Conservation (phyloP, 2,113 vertebrate genomes). For the Salvelinus fontinalis region DNA sequence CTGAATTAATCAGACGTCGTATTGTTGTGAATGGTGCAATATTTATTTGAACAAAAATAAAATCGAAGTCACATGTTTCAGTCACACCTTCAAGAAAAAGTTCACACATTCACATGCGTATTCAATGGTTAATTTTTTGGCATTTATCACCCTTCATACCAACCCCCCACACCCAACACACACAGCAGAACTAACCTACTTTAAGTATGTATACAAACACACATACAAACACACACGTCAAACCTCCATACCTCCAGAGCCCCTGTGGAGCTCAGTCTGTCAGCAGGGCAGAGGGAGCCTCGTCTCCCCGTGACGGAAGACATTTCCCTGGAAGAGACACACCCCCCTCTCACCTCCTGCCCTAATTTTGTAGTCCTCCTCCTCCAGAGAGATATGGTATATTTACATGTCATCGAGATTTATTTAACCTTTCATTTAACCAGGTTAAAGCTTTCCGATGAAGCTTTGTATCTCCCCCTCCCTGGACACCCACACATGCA, state of each 20-base stretch:
- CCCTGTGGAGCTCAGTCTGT: slow-evolving; percentile 25
- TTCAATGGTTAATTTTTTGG: too few species aligned
- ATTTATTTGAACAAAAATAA: too few species aligned
- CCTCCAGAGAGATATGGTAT: too few species aligned
- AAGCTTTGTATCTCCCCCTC: too few species aligned
- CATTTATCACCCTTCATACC: too few species aligned
- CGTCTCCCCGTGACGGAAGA: neutral
- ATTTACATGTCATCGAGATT: too few species aligned
- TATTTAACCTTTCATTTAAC: too few species aligned
- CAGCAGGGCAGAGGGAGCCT: neutral
- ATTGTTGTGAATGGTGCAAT: too few species aligned
- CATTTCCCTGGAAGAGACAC: neutral
- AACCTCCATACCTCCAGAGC: neutral
- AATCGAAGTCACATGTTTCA: too few species aligned
- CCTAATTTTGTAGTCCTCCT: neutral
- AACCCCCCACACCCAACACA: neutral
- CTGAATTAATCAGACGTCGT: too few species aligned
- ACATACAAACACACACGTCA: slow-evolving; percentile 9
- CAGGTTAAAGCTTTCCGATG: too few species aligned
- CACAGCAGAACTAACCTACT: neutral
- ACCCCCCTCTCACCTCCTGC: neutral
- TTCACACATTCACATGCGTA: neutral
- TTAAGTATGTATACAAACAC: neutral
- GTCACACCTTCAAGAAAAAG: neutral
- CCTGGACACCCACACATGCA: too few species aligned